Evolutionary conservation across 1,140 invertebrate genomes (phyloP).

Genomic region (Magallana angulata): DNA sequence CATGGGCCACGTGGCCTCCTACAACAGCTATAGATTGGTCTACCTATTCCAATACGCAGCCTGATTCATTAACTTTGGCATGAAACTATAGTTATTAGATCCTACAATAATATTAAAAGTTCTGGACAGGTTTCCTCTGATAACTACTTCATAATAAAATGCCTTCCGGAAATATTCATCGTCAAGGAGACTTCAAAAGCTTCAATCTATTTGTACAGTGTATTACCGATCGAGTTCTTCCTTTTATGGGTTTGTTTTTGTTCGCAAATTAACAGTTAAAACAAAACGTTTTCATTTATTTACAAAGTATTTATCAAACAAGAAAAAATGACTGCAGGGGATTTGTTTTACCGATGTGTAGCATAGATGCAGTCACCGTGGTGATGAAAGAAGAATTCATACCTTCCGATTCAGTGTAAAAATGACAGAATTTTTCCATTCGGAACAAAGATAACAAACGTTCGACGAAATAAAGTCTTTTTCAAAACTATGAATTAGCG

Average conservation of each 20-base stretch:
- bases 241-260: conserved; percentile 41
- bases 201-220: conserved; percentile 39
- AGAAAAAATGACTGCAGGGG: conserved; percentile 27
- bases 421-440: conserved; percentile 21
- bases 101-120: conserved; percentile 31
- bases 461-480: neutral
- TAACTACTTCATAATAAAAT: conserved; percentile 35
- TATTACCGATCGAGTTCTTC: conserved; percentile 17
- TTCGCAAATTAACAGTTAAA: conserved; percentile 44
- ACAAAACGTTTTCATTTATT: conserved; percentile 44
- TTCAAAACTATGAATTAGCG: conserved; percentile 15
- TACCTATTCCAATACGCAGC: neutral
- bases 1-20: neutral
- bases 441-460: conserved; percentile 31
- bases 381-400: conserved; percentile 28
- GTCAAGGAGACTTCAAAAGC: conserved; percentile 40
- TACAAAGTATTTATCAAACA: conserved; percentile 41
- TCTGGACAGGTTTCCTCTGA: conserved; percentile 29
- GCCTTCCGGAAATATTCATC: conserved; percentile 40
- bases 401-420: conserved; percentile 33
- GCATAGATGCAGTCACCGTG: neutral
- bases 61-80: conserved; percentile 37
- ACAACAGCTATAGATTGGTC: neutral
- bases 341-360: conserved; percentile 31
- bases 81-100: conserved; percentile 19